These are phyloP conservation scores for Morelia viridis DNA, from an alignment of 2,797 vertebrate genomes.

Conservation along the genomic window DNA sequence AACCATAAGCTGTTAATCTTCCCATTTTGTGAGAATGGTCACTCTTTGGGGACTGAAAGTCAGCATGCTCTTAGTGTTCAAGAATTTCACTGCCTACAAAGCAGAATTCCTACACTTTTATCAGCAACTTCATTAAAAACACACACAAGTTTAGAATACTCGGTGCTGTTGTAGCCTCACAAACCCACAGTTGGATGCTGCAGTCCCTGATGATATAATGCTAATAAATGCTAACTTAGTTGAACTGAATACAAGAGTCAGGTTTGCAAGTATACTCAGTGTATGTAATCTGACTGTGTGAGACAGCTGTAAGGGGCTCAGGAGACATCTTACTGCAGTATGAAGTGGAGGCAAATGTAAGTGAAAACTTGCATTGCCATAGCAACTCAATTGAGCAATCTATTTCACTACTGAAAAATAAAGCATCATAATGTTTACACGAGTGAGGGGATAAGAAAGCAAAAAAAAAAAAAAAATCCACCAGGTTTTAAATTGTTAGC, in stretches of 20 bases:
- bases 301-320: constrained; percentile 11
- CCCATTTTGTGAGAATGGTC: constrained; percentile 2
- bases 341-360: constrained; percentile 21
- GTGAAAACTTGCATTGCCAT: constrained; percentile 32
- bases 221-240: constrained; percentile 8
- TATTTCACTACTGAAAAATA: constrained; percentile 2
- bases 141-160: not conserved
- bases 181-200: constrained; percentile 1
- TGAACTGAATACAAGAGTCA: not conserved
- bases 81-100: not conserved
- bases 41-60: constrained; percentile 29
- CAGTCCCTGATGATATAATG: constrained; percentile 7
- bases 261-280: not conserved
- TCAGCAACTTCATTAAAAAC: not conserved
- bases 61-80: not conserved
- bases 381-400: constrained; percentile 19
- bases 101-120: constrained; percentile 12
- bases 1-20: constrained; percentile 33
- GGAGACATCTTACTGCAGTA: constrained; percentile 9
- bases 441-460: not conserved
- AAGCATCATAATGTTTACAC: constrained; percentile 7
- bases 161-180: not conserved
- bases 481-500: constrained; percentile 17
- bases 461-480: not conserved
- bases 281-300: not conserved